Base-by-base conservation (phyloP, 2,113 vertebrate genomes). In the Cinclus cinclus region DNA sequence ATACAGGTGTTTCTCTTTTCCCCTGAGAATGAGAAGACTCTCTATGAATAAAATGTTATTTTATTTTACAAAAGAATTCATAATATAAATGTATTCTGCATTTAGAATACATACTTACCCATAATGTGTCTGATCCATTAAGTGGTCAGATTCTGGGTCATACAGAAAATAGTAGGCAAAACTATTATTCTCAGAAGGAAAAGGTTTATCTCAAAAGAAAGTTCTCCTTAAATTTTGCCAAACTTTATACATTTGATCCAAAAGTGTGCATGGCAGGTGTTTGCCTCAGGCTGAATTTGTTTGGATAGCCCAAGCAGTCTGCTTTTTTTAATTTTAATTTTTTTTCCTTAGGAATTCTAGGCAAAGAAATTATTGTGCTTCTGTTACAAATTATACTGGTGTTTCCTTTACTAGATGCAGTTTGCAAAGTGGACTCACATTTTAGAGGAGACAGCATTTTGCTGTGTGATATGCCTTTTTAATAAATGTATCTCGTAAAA, bases 251-350 rank as follows among this genome's bases (percentile, higher is more conserved):
- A 75, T 89, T 85, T 79, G 41, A 76, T 85, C 62, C 88, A 76
- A 95, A 92, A 94, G 53, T 87, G 37, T 49, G 6, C 49, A 37
- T 78, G 49, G 53, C 83, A 92, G 83, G 77, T 96, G 77, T 87
- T 94, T 71, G 58, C 77, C 65, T 87, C 11, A 68, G 77, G 80
- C 44, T 71, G 28, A 53, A 60, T 79, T 68, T 37, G 3, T 81
- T 77, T 90, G 81, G 65, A 47, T 82, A 92, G 24, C n/a, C 80
- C 35, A 93, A 46, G 35, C 3, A 56, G 33, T 47, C 90, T 74
- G 35, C 3, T 10, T 49, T 27, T 52, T 16, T 52, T 52, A 10
- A 28, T 52, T 50, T 49, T 19, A 35, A 31, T n/a, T 64, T 62
- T 35, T 78, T 50, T 31, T 44, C 39, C 39, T 60, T 8, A 71